Base-by-base conservation (phyloP, 2,113 vertebrate species). In the Caranx ignobilis region DNA sequence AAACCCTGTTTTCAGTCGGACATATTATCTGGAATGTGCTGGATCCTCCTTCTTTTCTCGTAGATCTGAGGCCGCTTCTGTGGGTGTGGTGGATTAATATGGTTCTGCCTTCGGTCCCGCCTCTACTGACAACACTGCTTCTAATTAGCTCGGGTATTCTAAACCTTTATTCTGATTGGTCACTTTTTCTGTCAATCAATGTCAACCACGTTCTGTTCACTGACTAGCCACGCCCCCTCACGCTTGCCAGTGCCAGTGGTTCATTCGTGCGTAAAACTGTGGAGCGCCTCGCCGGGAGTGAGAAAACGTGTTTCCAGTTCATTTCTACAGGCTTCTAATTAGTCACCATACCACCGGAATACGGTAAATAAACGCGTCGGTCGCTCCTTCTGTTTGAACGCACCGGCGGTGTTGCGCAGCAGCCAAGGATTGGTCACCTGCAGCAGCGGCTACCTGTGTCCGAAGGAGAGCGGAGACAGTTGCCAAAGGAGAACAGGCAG, bases 81-180 rank as follows among this genome's bases (percentile, higher is more conserved):
- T 86, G 73, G 84, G 88, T 88, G 87, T 78, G 84, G 79, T 62
- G 63, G 19, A 69, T 19, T 66, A 75, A 78, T 77, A 52, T 69
- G 45, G 60, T 31, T 71, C 50, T 63, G 52, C 48, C 61, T 73
- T 61, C n/a, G 35, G 47, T 57, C 54, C 59, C 72, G 55, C 74
- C 74, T 82, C 4, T 45, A n/a, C 7, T 56, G 55, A 34, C 5
- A 62, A 8, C 2, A 8, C 35, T 2, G 0, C 0, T 47, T 45
- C 2, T 47, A 13, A 89, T 87, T 93, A 87, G 89, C 11, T 66
- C 6, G 0, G 1, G 0, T 16, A 5, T 68, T 43, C 11, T 3
- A 0, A 15, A 0, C 26, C 0, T 61, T 0, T 31, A 21, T 35
- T 64, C 6, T 57, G 13, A 88, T 90, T 90, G 79, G 73, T 4